Conservation (phyloP, 2,888 invertebrate species). For the Blastobasis adustella region DNA sequence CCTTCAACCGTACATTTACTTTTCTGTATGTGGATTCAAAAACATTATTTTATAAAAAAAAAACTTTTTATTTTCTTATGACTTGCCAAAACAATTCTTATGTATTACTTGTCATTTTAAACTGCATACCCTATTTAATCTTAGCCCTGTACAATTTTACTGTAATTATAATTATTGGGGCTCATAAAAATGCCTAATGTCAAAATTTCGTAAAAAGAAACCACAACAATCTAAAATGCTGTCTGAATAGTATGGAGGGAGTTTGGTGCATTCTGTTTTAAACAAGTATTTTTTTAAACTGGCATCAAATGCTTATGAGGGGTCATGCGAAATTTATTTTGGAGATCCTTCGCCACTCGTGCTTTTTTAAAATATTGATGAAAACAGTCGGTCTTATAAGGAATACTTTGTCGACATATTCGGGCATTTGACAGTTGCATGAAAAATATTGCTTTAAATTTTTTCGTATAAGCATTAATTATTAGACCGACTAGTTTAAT, state of each 20-base stretch:
- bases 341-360: constrained; percentile 48
- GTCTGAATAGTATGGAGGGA: background rate
- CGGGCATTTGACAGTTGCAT: no score
- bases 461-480: background rate
- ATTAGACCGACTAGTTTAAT: background rate
- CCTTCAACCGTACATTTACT: no score
- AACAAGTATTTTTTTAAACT: constrained; percentile 26
- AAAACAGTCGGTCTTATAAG: no score
- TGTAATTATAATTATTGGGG: constrained; percentile 3
- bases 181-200: no score
- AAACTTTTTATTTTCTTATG: constrained; percentile 18
- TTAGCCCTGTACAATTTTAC: constrained; percentile 15
- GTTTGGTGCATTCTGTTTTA: constrained; percentile 36
- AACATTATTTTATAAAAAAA: background rate
- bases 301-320: constrained; percentile 61
- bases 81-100: constrained; percentile 47
- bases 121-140: constrained; percentile 13
- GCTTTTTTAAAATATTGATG: constrained; percentile 31
- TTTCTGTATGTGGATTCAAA: no score
- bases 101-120: constrained; percentile 22
- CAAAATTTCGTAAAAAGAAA: background rate
- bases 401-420: no score
- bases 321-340: constrained; percentile 21
- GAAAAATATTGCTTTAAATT: no score
- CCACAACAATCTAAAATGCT: background rate